Conservation (phyloP, 2,113 vertebrate genomes). For the Phyllostomus discolor region DNA sequence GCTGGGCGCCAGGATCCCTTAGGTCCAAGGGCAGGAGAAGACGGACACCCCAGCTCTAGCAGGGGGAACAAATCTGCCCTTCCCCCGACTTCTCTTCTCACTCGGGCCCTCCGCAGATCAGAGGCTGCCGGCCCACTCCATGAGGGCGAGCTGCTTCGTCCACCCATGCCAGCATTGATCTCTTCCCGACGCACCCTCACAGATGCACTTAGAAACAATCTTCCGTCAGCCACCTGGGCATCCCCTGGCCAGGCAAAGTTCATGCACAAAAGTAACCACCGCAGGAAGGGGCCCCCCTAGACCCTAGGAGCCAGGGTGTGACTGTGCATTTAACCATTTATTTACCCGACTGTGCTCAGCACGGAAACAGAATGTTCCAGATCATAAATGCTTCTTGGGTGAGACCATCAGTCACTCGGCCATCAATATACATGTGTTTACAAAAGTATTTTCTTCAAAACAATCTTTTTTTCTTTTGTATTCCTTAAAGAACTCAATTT, state of each 20-base stretch:
- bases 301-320: neutral
- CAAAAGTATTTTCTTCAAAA: neutral
- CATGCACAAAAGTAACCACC: neutral
- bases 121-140: too few relatives aligned
- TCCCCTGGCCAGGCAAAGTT: neutral
- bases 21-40: neutral
- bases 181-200: neutral
- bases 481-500: neutral
- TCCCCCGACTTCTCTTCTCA: too few relatives aligned
- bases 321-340: neutral
- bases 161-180: neutral
- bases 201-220: neutral
- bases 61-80: neutral
- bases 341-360: neutral
- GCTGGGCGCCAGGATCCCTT: too few relatives aligned
- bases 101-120: neutral
- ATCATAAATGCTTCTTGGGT: neutral
- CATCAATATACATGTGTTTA: neutral
- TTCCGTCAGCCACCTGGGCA: neutral
- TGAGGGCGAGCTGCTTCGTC: neutral
- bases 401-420: neutral
- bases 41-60: fast-evolving
- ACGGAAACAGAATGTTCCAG: neutral
- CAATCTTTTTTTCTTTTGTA: neutral
- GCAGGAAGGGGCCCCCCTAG: neutral